These are phyloP conservation scores for Pristionchus mayeri DNA, from an alignment of 2,888 invertebrate genomes.

Conservation along the genomic window DNA sequence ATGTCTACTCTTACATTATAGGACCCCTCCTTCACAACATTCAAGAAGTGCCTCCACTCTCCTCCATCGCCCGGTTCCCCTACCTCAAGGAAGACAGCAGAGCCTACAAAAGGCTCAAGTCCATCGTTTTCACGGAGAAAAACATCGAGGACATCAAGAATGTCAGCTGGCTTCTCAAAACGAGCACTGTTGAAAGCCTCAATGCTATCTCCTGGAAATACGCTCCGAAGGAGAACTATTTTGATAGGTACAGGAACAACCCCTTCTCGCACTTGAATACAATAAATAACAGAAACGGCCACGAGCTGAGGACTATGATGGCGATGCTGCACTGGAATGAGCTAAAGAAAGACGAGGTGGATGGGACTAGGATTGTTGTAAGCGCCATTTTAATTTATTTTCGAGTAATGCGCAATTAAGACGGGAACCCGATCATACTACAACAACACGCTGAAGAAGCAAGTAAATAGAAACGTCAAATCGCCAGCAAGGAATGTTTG, in stretches of 20 bases:
- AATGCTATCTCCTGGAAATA: slow-evolving; percentile 14
- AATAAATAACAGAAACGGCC: neutral
- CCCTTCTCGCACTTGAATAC: neutral
- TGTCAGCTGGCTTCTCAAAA: neutral
- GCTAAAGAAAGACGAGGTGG: neutral
- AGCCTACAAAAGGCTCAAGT: neutral
- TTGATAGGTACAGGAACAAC: neutral
- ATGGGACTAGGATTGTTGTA: neutral
- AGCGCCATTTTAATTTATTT: neutral
- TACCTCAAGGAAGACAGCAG: too few species aligned
- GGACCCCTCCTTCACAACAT: neutral
- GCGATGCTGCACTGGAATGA: neutral
- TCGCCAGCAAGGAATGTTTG: neutral
- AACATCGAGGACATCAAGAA: slow-evolving; percentile 15
- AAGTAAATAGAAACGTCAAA: neutral
- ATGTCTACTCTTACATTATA: neutral
- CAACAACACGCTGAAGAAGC: slow-evolving; percentile 1
- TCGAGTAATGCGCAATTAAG: neutral
- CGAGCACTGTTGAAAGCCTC: neutral
- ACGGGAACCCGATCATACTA: neutral
- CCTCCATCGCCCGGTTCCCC: neutral
- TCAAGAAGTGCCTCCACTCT: slow-evolving; percentile 1
- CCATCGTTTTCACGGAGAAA: neutral
- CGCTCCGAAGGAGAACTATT: neutral
- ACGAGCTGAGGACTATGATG: neutral